Evolutionary conservation across 2,113 vertebrate species (phyloP).

Genomic region (Machaerirhynchus nigripectus): DNA sequence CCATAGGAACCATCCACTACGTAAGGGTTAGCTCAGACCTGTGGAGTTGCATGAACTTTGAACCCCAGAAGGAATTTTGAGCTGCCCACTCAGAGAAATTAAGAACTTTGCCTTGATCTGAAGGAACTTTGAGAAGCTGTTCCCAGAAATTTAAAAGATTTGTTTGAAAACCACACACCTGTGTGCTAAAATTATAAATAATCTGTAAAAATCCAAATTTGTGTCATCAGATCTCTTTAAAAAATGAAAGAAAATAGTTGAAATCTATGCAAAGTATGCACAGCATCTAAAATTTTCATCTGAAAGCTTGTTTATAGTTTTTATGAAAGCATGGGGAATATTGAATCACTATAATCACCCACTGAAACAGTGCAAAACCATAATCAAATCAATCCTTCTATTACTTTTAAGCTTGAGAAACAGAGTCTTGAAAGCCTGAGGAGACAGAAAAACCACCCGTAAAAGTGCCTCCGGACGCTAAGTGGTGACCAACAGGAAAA

Average conservation of each 20-base stretch:
- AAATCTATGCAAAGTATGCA: neutral
- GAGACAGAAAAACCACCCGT: neutral
- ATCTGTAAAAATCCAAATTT: neutral
- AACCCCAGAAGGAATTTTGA: neutral
- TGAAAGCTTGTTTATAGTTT: neutral
- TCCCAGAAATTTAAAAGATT: neutral
- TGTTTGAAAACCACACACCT: fast-evolving
- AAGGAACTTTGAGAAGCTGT: neutral
- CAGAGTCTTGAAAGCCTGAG: neutral
- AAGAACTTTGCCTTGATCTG: neutral
- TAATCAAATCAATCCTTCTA: neutral
- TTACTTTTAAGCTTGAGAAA: neutral
- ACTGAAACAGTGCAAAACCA: neutral
- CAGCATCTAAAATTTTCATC: neutral
- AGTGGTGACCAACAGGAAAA: neutral
- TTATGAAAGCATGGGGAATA: neutral
- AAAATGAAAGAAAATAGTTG: neutral
- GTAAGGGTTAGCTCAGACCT: neutral
- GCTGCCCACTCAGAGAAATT: neutral
- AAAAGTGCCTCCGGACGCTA: fast-evolving
- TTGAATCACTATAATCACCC: neutral
- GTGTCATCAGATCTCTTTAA: neutral
- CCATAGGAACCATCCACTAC: neutral
- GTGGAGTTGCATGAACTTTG: neutral
- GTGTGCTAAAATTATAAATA: neutral